Conservation (phyloP, 1,140 invertebrate species). For the Diabrotica undecimpunctata region DNA sequence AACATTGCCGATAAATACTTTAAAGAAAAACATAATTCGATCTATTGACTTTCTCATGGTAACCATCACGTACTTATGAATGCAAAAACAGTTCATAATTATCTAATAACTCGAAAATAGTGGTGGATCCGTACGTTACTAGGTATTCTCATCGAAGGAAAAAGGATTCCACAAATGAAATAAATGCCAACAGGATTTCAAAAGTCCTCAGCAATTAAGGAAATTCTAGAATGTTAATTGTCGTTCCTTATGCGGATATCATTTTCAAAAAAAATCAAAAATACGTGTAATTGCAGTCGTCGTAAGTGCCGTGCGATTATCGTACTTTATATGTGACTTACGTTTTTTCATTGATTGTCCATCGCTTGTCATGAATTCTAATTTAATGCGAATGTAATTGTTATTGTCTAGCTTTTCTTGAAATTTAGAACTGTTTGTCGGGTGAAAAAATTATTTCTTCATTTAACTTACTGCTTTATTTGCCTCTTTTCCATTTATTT, state of each 20-base stretch:
- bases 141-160: conserved; percentile 5
- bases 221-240: conserved; percentile 25
- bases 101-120: conserved; percentile 19
- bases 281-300: conserved; percentile 24
- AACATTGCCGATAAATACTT: too few species aligned
- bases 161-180: conserved; percentile 7
- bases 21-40: not conserved
- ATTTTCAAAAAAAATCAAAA: conserved; percentile 22
- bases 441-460: conserved; percentile 10
- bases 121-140: conserved; percentile 9
- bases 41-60: not conserved
- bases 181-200: conserved; percentile 15
- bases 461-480: conserved; percentile 5
- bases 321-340: conserved; percentile 20
- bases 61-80: not conserved
- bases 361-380: conserved; percentile 12
- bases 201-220: conserved; percentile 20
- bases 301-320: conserved; percentile 19
- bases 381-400: conserved; percentile 11
- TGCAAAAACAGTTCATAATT: conserved; percentile 12
- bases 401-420: conserved; percentile 8
- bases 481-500: not conserved
- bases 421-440: not conserved
- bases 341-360: conserved; percentile 20
- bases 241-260: conserved; percentile 16